Base-by-base conservation (phyloP, 2,797 vertebrate species). In the Thamnophis elegans region DNA sequence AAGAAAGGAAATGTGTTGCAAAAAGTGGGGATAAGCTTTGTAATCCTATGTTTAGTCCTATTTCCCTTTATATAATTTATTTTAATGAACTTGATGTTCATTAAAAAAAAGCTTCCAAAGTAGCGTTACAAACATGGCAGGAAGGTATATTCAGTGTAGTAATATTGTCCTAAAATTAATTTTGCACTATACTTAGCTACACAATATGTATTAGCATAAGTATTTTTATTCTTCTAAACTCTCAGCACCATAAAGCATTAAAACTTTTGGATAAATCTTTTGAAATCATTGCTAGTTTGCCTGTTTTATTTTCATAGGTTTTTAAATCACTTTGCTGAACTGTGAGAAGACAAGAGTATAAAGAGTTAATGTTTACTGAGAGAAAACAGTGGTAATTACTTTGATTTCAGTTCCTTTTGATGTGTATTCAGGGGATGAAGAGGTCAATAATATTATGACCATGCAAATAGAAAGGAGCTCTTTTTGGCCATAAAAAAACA, bases 361-460 rank as follows among this genome's bases (percentile, higher is more conserved):
- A 97, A 96, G 96, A 97, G 97, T 97, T 98, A 97, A 97, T 98
- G 96, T 98, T 98, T 98, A 97, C 98, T 65, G 42, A 94, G 95
- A 97, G 97, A 97, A 96, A 97, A 97, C 97, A 97, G 95, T 96
- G 96, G 97, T 98, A 97, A 98, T 98, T 97, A 97, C 96, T 97
- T 97, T 97, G 97, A 98, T 98, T 98, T 97, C 96, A 94, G 97
- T 97, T 98, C 95, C 97, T 97, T 97, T 97, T 98, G 97, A 97
- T 97, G 97, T 97, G 97, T 95, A 97, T 97, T 98, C 96, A 97
- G 96, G 96, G 97, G 96, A 97, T 97, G 97, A 97, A 97, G 97
- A 97, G 98, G 98, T 98, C 98, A 98, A 98, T 98, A 97, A 98
- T 97, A 98, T 98, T 98, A 98, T 97, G 97, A 96, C 98, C 98